Evolutionary conservation across 2,797 vertebrate genomes (phyloP).

Genomic region (Margarornis squamiger): DNA sequence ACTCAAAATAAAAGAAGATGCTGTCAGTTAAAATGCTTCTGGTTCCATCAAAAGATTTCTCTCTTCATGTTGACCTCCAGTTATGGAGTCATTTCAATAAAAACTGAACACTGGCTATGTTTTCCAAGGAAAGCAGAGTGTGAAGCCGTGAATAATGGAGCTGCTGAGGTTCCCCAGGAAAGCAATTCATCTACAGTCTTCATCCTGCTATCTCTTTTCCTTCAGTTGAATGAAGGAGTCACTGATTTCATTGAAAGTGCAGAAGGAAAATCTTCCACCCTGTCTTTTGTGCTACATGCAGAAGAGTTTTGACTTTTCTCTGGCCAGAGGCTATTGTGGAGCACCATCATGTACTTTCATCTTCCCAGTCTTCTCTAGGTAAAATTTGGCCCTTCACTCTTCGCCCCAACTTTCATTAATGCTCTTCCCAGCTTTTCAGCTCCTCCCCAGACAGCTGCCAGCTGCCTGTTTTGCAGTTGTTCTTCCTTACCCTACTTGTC

Average conservation of each 20-base stretch:
- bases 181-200: not conserved
- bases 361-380: not conserved
- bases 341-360: not conserved
- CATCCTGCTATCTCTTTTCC: not conserved
- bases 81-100: not conserved
- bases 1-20: not conserved
- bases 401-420: rapidly evolving
- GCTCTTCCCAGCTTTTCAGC: not conserved
- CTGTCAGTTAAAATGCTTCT: not conserved
- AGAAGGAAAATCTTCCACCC: not conserved
- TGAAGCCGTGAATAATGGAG: not conserved
- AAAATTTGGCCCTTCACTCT: not conserved
- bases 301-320: not conserved
- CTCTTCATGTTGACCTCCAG: rapidly evolving
- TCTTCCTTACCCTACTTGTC: not conserved
- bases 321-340: not conserved
- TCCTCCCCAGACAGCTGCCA: constrained; percentile 7
- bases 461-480: constrained; percentile 14
- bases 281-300: not conserved
- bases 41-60: not conserved
- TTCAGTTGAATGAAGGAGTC: not conserved
- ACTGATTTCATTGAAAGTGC: not conserved
- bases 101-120: not conserved
- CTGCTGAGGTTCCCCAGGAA: not conserved
- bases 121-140: not conserved